A percentile compares a stretch with the other conserved stretches of the same genome.
These are phyloP conservation scores for Sebastes trivittatus DNA, from an alignment of 2,797 vertebrate species.

Conservation along the genomic window DNA sequence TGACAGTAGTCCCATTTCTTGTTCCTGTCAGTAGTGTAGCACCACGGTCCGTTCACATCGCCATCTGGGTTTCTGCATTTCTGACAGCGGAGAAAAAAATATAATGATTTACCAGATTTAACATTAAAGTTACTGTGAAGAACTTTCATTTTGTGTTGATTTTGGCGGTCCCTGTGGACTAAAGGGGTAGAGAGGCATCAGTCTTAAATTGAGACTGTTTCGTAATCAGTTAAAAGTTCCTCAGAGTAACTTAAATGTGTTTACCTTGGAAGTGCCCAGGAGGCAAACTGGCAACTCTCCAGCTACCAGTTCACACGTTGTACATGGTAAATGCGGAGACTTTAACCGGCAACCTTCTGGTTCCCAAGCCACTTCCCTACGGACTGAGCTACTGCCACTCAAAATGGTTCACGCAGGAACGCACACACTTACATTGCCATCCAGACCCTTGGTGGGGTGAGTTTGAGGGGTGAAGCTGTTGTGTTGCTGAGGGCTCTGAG, in stretches of 20 bases:
- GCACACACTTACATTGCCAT: constrained; percentile 85
- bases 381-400: too few species aligned
- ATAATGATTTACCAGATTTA: neutral
- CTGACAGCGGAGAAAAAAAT: constrained; percentile 64
- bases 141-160: neutral
- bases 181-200: too few species aligned
- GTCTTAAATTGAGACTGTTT: too few species aligned
- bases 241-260: too few species aligned
- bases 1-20: constrained; percentile 94
- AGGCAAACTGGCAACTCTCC: too few species aligned
- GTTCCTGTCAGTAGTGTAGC: constrained; percentile 87
- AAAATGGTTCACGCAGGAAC: neutral
- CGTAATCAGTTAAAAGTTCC: neutral
- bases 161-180: neutral
- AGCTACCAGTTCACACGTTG: too few species aligned
- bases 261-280: too few species aligned
- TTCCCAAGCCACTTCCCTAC: too few species aligned
- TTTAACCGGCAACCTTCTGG: too few species aligned
- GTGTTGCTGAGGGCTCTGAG: constrained; percentile 87
- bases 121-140: neutral
- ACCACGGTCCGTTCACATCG: constrained; percentile 94
- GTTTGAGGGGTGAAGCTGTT: constrained; percentile 84
- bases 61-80: constrained; percentile 93
- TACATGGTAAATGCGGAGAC: too few species aligned
- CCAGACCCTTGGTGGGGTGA: constrained; percentile 85